Base-by-base conservation (phyloP, 2,797 vertebrate species). In the Remorina albescens region DNA sequence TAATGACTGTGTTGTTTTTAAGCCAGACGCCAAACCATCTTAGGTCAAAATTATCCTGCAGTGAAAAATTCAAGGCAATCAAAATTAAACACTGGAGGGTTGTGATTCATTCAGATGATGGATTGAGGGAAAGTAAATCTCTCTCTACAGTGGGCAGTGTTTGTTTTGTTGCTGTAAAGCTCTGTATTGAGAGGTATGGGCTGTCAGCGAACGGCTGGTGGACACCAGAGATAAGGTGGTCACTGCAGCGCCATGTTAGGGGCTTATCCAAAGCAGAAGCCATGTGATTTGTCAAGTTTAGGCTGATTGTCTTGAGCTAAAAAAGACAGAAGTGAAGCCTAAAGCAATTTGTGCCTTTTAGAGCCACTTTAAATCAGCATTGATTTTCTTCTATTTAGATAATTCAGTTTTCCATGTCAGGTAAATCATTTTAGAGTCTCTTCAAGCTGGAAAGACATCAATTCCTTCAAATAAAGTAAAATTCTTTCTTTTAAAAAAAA, bases 151-250 rank as follows among this genome's bases (percentile, higher is more conserved):
- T 61, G 30, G n/a, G 12, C 36, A 23, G 25, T 60, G 64, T 86
- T 84, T 63, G 53, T 28, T 55, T 39, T 75, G 67, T 76, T 19
- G 36, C 47, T 55, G 47, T 58, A 74, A 12, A 68, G 74, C 56
- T 70, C 76, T 80, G 67, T 64, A 57, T 42, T 66, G 18, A 81
- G 74, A 82, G 47, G 36, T 66, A 78, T 58, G 65, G 74, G 55
- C 46, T 72, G 82, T 83, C 69, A 65, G 42, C 61, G 49, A 62
- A 72, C 12, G 9, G 51, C 69, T 47, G 62, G 50, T 85, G 76
- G 74, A 64, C 59, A 16, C 47, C 18, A 41, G 34, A 71, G 74
- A 86, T 82, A 83, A 81, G 47, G 21, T 60, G 21, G 66, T 83
- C 71, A 82, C 66, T 46, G 56, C 37, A 64, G 55, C 60, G 47